Evolutionary conservation across 2,797 vertebrate species (phyloP), one percentile per base, ranked within the genome.

Genomic region (Lutjanus campechanus): DNA sequence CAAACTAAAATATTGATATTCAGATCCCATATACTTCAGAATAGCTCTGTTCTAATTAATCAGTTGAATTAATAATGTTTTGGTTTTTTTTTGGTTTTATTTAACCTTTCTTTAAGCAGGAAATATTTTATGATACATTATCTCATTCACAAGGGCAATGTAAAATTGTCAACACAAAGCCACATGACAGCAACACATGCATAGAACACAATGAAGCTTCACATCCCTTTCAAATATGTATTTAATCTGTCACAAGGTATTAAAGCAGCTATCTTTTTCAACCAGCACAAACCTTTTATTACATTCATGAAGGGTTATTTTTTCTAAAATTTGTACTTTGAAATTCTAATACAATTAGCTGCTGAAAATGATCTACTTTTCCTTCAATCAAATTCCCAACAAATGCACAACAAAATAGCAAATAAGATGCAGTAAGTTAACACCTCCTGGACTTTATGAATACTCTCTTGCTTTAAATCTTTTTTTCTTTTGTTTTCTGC

Each of bases 261-360:
- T 44, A 63, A 12, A 41, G 25, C 16, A 71, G 6, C 17, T 6
- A 43, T 29, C n/a, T 19, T 69, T 62, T 60, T 60, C 12, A 65
- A n/a, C 15, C 40, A 49, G 16, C 11, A 46, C 8, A 46, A 68
- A 58, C 51, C 58, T 77, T 43, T 73, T n/a, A 72, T 58, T 80
- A 46, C 25, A 77, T 61, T 58, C 8, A 59, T 1, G 15, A 77
- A 44, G 44, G 25, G 25, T 29, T 3, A 0, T 7, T 63, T 17
- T 10, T 77, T 70, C 3, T 62, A 36, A 16, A 67, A 71, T 46
- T 2, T 40, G 56, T 15, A 15, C 36, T 56, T 54, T 50, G 19
- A 53, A 58, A 15, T 66, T 13, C 11, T 10, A 67, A 50, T 46
- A 15, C 36, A 73, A 15, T 36, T 56, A 64, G 19, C 44, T 25